These are phyloP conservation scores for Lamprotornis superbus DNA, from an alignment of 2,113 vertebrate genomes.

Conservation along the genomic window DNA sequence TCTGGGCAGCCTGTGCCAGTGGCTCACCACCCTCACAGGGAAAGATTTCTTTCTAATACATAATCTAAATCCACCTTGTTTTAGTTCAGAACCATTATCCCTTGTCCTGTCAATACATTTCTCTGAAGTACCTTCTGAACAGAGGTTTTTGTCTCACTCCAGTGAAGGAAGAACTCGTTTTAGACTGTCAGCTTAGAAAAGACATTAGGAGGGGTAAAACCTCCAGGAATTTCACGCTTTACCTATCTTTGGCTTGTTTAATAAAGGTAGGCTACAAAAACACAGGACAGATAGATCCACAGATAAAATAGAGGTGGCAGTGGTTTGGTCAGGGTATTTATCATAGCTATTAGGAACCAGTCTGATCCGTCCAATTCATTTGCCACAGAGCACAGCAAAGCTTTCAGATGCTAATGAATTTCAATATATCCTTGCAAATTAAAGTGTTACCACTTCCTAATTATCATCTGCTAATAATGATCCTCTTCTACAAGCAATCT, in stretches of 20 bases:
- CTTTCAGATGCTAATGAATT: conserved; percentile 51
- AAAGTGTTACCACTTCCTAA: conserved; percentile 54
- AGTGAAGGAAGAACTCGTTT: neutral
- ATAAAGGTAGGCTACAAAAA: neutral
- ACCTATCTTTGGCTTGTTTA: neutral
- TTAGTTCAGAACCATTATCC: neutral
- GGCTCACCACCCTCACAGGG: neutral
- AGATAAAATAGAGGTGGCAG: neutral
- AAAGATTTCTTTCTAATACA: neutral
- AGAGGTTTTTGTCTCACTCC: neutral
- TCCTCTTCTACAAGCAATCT: conserved; percentile 55
- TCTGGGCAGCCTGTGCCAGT: neutral
- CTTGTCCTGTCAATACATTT: neutral
- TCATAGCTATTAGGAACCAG: neutral
- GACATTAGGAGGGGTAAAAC: neutral
- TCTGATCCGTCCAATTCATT: neutral
- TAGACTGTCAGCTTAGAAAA: neutral
- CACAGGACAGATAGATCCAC: neutral
- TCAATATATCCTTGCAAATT: conserved; percentile 55
- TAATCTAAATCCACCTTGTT: neutral
- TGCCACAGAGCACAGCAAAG: neutral
- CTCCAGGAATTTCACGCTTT: neutral
- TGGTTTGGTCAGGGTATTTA: neutral
- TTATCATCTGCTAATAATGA: conserved; percentile 65
- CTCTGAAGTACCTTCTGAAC: neutral